Evolutionary conservation across 2,888 invertebrate species (phyloP).

Genomic region (Antitype chi): DNA sequence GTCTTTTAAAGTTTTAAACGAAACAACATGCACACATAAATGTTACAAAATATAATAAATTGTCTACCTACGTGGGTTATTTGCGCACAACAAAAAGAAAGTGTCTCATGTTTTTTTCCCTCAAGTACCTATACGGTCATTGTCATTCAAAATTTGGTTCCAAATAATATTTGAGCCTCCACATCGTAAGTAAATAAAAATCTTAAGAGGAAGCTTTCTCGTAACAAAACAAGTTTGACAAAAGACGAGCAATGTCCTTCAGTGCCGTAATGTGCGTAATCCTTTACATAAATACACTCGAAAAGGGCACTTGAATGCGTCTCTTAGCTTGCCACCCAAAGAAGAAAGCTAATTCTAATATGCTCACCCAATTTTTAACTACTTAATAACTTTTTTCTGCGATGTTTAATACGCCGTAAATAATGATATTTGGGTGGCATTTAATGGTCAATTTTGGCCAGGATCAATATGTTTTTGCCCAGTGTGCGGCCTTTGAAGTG

Average conservation of each 20-base stretch:
- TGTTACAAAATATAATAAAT: neutral
- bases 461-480: constrained; percentile 45
- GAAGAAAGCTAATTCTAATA: constrained; percentile 63
- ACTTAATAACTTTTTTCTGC: constrained; percentile 61
- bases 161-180: constrained; percentile 62
- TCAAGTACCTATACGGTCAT: constrained; percentile 34
- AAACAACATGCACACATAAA: neutral
- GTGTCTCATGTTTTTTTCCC: constrained; percentile 34
- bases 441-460: constrained; percentile 66
- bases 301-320: constrained; percentile 76
- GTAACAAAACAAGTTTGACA: constrained; percentile 79
- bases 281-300: constrained; percentile 86
- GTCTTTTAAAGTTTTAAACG: neutral
- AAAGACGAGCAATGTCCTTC: constrained; percentile 68
- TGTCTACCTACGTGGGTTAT: neutral
- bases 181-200: constrained; percentile 66
- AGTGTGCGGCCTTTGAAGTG: constrained; percentile 66
- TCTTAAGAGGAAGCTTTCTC: constrained; percentile 64
- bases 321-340: constrained; percentile 79
- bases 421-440: constrained; percentile 77
- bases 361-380: constrained; percentile 74
- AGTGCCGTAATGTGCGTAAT: constrained; percentile 83
- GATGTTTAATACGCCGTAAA: constrained; percentile 67
- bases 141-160: constrained; percentile 58
- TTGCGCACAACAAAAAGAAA: constrained; percentile 25